Conservation (phyloP, 1,140 invertebrate genomes). For the Calliopsis andreniformis region DNA sequence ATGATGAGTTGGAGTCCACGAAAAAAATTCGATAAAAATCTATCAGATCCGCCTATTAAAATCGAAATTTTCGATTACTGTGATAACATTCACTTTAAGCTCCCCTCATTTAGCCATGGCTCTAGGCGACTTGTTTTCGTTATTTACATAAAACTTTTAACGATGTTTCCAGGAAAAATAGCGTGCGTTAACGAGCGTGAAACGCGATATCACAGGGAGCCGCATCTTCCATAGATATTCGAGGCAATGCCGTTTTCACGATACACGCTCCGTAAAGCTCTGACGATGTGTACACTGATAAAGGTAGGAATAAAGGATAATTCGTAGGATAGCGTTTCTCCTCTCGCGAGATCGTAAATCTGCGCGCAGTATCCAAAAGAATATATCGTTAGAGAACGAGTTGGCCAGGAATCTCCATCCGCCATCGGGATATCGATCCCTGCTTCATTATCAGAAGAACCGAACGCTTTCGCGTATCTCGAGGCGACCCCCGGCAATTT, state of each 20-base stretch:
- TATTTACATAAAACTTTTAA: slow-evolving; percentile 36
- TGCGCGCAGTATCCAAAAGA: not conserved
- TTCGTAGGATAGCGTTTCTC: not conserved
- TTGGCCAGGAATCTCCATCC: not conserved
- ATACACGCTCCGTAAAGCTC: not conserved
- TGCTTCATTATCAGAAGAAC: slow-evolving; percentile 18
- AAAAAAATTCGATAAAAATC: not conserved
- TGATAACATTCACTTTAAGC: not conserved
- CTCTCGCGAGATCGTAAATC: not conserved
- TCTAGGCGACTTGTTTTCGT: not conserved
- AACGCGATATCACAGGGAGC: slow-evolving; percentile 5
- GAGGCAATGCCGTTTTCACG: no score
- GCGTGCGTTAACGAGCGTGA: slow-evolving; percentile 1
- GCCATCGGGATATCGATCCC: slow-evolving; percentile 36
- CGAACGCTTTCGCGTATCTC: slow-evolving; percentile 8
- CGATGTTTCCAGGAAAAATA: slow-evolving; percentile 32
- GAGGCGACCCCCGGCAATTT: slow-evolving; percentile 14
- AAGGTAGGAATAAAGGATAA: not conserved
- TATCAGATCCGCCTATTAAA: slow-evolving; percentile 28
- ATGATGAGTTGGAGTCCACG: not conserved
- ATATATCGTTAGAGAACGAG: slow-evolving; percentile 28
- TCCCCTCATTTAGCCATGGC: slow-evolving; percentile 28
- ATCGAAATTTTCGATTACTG: slow-evolving; percentile 19
- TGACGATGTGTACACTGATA: not conserved
- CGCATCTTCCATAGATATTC: not conserved